Percentiles rank a stretch among this genome's conserved stretches.
phyloP scores from a whole-genome alignment of 2,797 vertebrate species.

The Atherinosoma microstoma region DNA sequence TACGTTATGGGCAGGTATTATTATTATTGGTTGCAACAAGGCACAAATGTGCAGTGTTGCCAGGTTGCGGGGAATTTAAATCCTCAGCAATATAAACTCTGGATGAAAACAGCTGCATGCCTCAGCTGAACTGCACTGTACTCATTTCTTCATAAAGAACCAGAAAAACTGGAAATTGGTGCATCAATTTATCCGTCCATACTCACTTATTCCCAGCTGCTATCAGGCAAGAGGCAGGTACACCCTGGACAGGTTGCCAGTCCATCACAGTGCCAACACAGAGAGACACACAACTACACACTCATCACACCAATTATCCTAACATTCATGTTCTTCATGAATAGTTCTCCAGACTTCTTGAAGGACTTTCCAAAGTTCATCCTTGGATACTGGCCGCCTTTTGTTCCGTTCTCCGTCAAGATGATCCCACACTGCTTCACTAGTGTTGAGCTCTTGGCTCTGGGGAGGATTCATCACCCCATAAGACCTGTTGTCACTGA shows the following conservation, averaged over 20 bases:
- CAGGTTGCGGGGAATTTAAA: background rate
- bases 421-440: no score
- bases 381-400: no score
- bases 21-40: no score
- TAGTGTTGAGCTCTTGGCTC: background rate
- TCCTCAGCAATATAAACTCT: background rate
- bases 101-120: background rate
- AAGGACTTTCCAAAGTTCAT: no score
- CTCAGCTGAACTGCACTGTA: background rate
- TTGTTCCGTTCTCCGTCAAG: no score
- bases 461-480: background rate
- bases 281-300: background rate
- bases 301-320: background rate
- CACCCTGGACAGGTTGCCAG: no score
- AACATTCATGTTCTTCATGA: no score
- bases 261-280: no score
- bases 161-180: background rate
- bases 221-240: background rate
- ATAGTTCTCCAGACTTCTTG: no score
- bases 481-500: background rate
- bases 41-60: background rate
- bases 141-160: background rate
- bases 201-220: background rate
- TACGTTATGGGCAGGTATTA: no score
- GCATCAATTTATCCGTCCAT: background rate